Conservation (phyloP, 2,113 vertebrate genomes). For the Acanthisitta chloris region DNA sequence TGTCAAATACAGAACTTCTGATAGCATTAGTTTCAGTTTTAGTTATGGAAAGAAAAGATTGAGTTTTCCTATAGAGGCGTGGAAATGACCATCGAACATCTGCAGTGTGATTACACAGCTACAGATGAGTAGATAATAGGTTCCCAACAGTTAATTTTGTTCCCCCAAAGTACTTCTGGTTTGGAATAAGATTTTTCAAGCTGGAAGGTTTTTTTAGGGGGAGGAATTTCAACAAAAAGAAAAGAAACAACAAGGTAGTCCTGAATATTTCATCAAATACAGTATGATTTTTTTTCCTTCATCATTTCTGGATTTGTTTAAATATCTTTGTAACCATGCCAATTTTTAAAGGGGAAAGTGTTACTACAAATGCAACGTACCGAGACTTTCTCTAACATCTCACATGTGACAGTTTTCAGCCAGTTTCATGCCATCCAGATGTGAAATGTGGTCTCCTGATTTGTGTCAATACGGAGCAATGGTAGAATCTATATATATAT, state of each 20-base stretch:
- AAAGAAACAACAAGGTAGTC: neutral
- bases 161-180: neutral
- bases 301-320: neutral
- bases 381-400: neutral
- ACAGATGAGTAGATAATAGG: neutral
- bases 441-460: no score
- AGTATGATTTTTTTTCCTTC: neutral
- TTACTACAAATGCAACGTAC: neutral
- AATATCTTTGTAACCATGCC: neutral
- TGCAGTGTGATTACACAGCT: neutral
- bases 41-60: neutral
- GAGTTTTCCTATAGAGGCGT: neutral
- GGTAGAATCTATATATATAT: no score
- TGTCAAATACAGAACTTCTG: neutral
- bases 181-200: neutral
- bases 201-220: neutral
- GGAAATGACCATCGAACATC: neutral
- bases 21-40: neutral
- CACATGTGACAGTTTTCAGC: neutral
- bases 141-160: neutral
- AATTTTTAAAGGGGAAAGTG: neutral
- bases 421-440: neutral
- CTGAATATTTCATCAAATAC: neutral
- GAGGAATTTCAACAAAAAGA: neutral
- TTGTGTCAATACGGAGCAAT: no score